Percentiles rank a stretch among this genome's conserved stretches.
phyloP scores from a whole-genome alignment of 2,113 vertebrate genomes.

The Heterotis niloticus region DNA sequence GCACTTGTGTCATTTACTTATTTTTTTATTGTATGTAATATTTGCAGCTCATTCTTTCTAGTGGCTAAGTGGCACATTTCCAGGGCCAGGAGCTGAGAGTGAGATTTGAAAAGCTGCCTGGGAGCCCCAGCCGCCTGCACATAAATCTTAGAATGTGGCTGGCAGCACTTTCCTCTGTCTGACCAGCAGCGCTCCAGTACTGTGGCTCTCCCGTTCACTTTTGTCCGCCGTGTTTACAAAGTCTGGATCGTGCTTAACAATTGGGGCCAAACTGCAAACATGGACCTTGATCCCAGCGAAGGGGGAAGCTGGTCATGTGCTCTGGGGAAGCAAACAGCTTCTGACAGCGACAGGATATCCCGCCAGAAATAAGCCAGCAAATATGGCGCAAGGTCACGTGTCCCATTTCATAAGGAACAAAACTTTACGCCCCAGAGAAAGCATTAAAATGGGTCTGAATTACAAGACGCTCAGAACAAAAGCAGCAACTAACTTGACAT shows the following conservation, averaged over 20 bases:
- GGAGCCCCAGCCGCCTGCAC: constrained; percentile 40
- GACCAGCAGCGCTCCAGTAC: constrained; percentile 19
- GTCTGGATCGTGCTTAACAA: too few relatives aligned
- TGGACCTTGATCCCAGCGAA: too few relatives aligned
- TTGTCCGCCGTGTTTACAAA: constrained; percentile 12
- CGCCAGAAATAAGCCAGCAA: too few relatives aligned
- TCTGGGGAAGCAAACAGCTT: too few relatives aligned
- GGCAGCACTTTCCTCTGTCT: constrained; percentile 25
- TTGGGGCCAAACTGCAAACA: too few relatives aligned
- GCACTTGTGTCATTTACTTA: constrained; percentile 26
- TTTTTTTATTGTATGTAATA: constrained; percentile 32
- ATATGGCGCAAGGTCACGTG: too few relatives aligned
- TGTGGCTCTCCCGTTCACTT: neutral
- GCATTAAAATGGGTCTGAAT: neutral
- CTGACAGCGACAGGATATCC: too few relatives aligned
- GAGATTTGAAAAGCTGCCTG: constrained; percentile 36
- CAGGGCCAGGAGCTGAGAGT: constrained; percentile 37
- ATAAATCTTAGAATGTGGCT: constrained; percentile 42
- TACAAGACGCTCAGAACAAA: too few relatives aligned
- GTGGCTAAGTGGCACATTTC: constrained; percentile 44
- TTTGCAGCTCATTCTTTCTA: constrained; percentile 44
- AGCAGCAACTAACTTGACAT: too few relatives aligned
- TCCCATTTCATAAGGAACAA: too few relatives aligned
- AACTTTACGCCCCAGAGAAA: neutral
- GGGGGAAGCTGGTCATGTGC: too few relatives aligned